Percentiles rank a stretch among this genome's conserved stretches.
These are phyloP conservation scores for Nipponia nippon DNA, from an alignment of 2,113 vertebrate species.

Conservation along the genomic window DNA sequence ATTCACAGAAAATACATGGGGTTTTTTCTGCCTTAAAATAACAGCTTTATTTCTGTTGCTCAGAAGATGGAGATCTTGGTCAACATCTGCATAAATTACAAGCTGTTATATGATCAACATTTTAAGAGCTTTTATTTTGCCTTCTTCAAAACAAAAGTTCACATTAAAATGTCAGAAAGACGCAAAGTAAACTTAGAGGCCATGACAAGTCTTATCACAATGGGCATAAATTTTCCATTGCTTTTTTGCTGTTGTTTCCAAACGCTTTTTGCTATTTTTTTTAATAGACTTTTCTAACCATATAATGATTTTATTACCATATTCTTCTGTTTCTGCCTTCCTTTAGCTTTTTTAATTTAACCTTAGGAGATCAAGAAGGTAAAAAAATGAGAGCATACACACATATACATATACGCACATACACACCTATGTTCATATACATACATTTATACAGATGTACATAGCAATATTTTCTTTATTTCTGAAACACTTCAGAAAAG, in stretches of 20 bases:
- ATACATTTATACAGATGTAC: neutral
- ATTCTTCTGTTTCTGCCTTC: neutral
- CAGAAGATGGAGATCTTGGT: neutral
- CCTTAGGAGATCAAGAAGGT: neutral
- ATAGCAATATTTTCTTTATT: neutral
- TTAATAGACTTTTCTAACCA: neutral
- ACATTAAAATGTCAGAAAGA: neutral
- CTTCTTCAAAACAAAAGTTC: neutral
- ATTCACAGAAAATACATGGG: neutral
- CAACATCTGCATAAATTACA: neutral
- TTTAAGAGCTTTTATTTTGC: neutral
- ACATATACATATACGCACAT: neutral
- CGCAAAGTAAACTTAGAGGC: neutral
- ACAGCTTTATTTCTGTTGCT: neutral
- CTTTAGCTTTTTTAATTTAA: neutral
- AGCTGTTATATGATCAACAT: neutral
- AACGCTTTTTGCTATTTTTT: rapidly evolving
- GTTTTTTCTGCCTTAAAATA: neutral
- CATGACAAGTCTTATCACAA: neutral
- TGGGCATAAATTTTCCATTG: rapidly evolving
- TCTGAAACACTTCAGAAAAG: neutral
- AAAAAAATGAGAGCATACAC: neutral
- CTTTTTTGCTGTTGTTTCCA: neutral
- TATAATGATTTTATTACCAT: neutral
- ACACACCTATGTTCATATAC: too few species aligned